Evolutionary conservation across 2,797 vertebrate species (phyloP).

Genomic region (Characodon lateralis): DNA sequence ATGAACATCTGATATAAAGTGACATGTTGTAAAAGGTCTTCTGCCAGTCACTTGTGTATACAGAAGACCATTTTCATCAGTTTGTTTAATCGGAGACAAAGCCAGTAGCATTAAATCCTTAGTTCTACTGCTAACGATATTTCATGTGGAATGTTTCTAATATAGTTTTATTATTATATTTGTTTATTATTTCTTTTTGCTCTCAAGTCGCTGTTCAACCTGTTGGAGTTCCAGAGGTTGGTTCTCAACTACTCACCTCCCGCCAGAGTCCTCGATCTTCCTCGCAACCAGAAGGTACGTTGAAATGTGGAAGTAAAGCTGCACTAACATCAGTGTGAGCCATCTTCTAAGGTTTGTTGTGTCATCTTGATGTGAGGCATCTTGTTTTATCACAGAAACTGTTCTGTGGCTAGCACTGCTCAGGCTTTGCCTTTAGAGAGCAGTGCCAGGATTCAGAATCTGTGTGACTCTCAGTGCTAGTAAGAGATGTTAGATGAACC

Average conservation of each 20-base stretch:
- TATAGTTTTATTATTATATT: not conserved
- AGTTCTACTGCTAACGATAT: not conserved
- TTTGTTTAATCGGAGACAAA: not conserved
- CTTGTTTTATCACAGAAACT: slow-evolving; percentile 2
- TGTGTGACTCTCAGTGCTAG: not conserved
- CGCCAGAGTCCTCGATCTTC: slow-evolving; percentile 89
- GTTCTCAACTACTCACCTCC: slow-evolving; percentile 94
- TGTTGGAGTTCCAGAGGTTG: slow-evolving; percentile 97
- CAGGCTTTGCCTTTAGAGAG: slow-evolving; percentile 29
- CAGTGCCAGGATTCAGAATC: slow-evolving; percentile 28
- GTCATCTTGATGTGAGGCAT: not conserved
- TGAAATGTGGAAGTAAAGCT: not conserved
- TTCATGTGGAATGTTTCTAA: not conserved
- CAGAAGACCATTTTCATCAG: not conserved
- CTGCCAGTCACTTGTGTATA: not conserved
- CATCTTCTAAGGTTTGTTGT: not conserved
- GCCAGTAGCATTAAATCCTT: not conserved
- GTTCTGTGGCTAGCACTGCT: slow-evolving; percentile 14
- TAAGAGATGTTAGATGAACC: not conserved
- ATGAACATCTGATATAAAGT: not conserved
- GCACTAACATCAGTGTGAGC: not conserved
- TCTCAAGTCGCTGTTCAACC: slow-evolving; percentile 93
- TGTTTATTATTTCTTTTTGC: not conserved
- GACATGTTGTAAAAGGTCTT: not conserved
- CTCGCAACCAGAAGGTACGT: slow-evolving; percentile 96